A percentile compares a stretch with the other conserved stretches of the same genome.
phyloP scores from a whole-genome alignment of 2,797 vertebrate genomes.

The Loris lydekkerianus region DNA sequence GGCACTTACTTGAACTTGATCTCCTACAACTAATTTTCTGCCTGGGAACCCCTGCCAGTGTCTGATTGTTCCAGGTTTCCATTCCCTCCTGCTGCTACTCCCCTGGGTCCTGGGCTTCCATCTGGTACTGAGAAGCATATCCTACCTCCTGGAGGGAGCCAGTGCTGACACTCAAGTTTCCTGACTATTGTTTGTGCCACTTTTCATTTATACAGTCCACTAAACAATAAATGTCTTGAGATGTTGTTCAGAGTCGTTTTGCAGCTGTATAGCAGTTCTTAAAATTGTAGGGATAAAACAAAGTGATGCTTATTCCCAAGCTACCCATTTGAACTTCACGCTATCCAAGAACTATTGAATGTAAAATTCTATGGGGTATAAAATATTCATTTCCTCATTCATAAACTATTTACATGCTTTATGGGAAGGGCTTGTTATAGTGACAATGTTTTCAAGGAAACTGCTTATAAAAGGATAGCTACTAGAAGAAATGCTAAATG shows the following conservation, averaged over 20 bases:
- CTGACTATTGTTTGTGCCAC: neutral
- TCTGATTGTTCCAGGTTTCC: neutral
- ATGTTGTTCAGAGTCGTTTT: neutral
- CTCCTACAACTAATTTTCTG: neutral
- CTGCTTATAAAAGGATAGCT: neutral
- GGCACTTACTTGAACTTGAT: neutral
- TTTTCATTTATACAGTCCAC: neutral
- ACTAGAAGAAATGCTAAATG: neutral
- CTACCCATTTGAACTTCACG: conserved; percentile 24
- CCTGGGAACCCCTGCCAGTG: neutral
- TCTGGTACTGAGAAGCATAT: neutral
- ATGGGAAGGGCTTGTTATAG: neutral
- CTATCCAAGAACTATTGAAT: neutral
- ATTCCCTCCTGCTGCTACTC: neutral
- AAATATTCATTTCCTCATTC: conserved; percentile 45
- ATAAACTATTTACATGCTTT: neutral
- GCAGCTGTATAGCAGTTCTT: neutral
- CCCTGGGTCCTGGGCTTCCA: neutral
- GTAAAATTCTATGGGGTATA: conserved; percentile 39
- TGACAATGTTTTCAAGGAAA: neutral
- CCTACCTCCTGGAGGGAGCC: neutral
- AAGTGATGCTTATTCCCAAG: neutral
- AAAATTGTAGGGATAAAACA: neutral
- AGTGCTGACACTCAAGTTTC: neutral
- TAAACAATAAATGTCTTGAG: neutral